phyloP scores from a whole-genome alignment of 2,888 invertebrate genomes.

The Caenorhabditis uteleia region DNA sequence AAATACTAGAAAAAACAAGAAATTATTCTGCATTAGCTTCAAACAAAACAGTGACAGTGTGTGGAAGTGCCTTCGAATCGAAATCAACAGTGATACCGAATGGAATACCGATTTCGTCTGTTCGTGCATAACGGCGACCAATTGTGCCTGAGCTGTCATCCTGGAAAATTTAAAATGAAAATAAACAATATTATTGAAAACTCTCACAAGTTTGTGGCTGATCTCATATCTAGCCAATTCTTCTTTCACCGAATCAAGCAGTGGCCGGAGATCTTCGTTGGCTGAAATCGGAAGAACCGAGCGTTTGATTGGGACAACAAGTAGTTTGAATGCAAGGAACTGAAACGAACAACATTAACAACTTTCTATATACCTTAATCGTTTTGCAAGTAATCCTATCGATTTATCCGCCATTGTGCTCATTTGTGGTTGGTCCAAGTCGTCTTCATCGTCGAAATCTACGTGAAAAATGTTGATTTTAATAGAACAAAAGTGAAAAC shows the following conservation, averaged over 20 bases:
- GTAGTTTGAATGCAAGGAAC: conserved; percentile 87
- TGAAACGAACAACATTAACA: too few species aligned
- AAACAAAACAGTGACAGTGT: conserved; percentile 83
- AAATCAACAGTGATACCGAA: conserved; percentile 98
- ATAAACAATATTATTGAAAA: too few species aligned
- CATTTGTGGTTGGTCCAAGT: conserved; percentile 52
- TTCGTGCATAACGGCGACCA: conserved; percentile 93
- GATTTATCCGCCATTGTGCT: conserved; percentile 84
- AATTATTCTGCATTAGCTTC: conserved; percentile 44
- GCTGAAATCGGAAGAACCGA: conserved; percentile 91
- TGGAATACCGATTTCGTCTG: conserved; percentile 81
- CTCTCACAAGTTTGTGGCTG: conserved; percentile 81
- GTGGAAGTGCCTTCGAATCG: conserved; percentile 85
- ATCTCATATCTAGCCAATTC: conserved; percentile 81
- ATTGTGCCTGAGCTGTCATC: conserved; percentile 89
- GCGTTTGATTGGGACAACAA: conserved; percentile 94
- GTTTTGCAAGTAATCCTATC: conserved; percentile 85
- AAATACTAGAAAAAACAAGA: conserved; percentile 8
- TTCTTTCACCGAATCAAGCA: conserved; percentile 74
- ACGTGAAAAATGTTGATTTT: too few species aligned
- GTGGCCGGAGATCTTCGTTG: conserved; percentile 85
- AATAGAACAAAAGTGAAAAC: too few species aligned
- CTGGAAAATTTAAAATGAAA: too few species aligned
- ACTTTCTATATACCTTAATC: too few species aligned
- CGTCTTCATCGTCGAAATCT: conserved; percentile 48